Base-by-base conservation (phyloP, 2,113 vertebrate species). In the Nyctereutes procyonoides region DNA sequence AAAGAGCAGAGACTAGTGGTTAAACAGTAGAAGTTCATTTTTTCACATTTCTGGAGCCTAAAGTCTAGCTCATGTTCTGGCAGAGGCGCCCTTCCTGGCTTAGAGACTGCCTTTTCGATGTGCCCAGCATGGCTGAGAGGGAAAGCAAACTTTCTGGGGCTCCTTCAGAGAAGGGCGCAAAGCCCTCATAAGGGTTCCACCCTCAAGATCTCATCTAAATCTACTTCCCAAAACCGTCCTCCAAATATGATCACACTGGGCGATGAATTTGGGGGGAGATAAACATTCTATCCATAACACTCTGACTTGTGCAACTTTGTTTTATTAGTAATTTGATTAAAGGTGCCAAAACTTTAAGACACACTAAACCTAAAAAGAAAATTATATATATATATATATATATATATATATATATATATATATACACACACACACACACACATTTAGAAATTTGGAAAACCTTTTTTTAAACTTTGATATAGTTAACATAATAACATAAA, bases 271-370 rank as follows among this genome's bases (percentile, higher is more conserved):
- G 35, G 28, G 35, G 87, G 73, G 26, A 60, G 5, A 22, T 28
- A 43, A 60, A 55, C 22, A 35, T 53, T 67, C 3, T 28, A 12
- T 53, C 17, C 16, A 4, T 74, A 53, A 84, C 32, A 67, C 1
- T 24, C 38, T 30, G 5, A 24, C 26, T 67, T 77, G 1, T 56
- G 32, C 35, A 56, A 11, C 6, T 94, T 80, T 28, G 43, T 65
- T 88, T 53, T 11, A 81, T 90, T 90, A 74, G n/a, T 92, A 65
- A 56, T 73, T 80, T 90, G 28, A 94, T 38, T 90, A 67, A 26
- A 86, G 15, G 9, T 77, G 62, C 43, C 77, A 55, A 82, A 56
- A 56, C 22, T 55, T 90, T 76, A 56, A 88, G 58, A 88, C 43
- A 63, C 26, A 69, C 24, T 85, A 71, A 93, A n/a, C 20, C 17